Base-by-base conservation (phyloP, 2,113 vertebrate genomes). In the Scartelaos histophorus region DNA sequence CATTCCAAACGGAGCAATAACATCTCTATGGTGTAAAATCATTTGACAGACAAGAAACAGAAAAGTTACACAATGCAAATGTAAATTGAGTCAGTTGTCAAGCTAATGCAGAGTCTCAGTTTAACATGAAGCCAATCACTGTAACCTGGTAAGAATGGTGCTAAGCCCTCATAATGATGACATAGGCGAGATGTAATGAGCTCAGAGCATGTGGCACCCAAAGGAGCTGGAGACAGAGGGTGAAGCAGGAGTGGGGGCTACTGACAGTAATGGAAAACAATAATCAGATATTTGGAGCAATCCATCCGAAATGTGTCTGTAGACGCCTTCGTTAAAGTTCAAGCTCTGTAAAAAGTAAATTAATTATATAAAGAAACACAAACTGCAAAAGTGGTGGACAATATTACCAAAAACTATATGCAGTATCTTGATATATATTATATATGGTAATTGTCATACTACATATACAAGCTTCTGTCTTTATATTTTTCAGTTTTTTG, bases 121-220 rank as follows among this genome's bases (percentile, higher is more conserved):
- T 19, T 11, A 10, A 35, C 5, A 7, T 62, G 35, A 29, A 34
- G 29, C 9, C 15, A 19, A 62, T 19, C 7, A 61, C 25, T 61
- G 56, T 58, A 35, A 25, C 13, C 24, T 7, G 43, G 60, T 25
- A 25, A 65, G 53, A 34, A 21, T 70, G 43, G 19, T 29, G 4
- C 19, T 24, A 53, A 45, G 60, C 66, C 9, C 15, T 60, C 21
- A 25, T 73, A n/a, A 64, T 58, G 34, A 6, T 43, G 60, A 49
- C 78, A 25, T 61, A 74, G 75, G 80, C 65, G 60, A 66, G 47
- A 38, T 75, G 47, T 82, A 70, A 80, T 75, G 75, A 66, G 51
- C 71, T 43, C 49, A 74, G 29, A 61, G 49, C 35, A 54, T 64
- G 49, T 0, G 38, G 24, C 58, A 16, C 53, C 61, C 67, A 45